Evolutionary conservation across 92 coral and sea anemone species (phyloP).

Genomic region (Palythoa grandis): DNA sequence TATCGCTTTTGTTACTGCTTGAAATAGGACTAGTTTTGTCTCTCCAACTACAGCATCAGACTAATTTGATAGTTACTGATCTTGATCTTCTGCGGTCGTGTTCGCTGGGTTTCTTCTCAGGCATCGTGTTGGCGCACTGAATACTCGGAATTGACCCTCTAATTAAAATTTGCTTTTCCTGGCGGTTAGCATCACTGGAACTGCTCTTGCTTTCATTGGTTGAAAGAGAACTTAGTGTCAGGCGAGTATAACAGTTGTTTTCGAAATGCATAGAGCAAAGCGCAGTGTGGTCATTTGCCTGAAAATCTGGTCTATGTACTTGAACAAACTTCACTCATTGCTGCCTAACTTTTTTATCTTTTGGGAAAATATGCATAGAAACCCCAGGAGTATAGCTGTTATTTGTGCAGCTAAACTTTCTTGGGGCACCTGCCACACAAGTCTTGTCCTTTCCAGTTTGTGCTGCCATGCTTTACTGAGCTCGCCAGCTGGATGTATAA

Average conservation of each 20-base stretch:
- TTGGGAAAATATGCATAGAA: background rate
- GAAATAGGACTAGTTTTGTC: background rate
- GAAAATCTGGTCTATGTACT: too few species aligned
- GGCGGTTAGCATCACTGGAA: background rate
- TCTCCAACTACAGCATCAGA: background rate
- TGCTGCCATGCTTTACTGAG: constrained; percentile 27
- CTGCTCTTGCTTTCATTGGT: background rate
- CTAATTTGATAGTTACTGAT: background rate
- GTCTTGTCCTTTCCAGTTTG: background rate
- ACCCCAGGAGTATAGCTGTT: too few species aligned
- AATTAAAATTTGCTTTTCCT: background rate
- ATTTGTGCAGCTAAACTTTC: too few species aligned
- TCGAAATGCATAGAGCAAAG: constrained; percentile 24
- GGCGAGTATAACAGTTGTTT: background rate
- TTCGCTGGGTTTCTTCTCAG: background rate
- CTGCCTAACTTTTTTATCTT: too few species aligned
- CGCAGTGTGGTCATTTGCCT: background rate
- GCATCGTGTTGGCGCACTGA: background rate
- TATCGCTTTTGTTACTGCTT: background rate
- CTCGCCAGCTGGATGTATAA: too few species aligned
- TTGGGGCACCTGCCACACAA: too few species aligned
- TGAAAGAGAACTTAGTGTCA: background rate
- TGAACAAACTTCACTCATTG: background rate
- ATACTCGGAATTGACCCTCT: background rate
- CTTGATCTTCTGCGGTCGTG: background rate